Evolutionary conservation across 2,797 vertebrate genomes (phyloP), one percentile per base, ranked within the genome.

Genomic region (Emydoidea blandingii): DNA sequence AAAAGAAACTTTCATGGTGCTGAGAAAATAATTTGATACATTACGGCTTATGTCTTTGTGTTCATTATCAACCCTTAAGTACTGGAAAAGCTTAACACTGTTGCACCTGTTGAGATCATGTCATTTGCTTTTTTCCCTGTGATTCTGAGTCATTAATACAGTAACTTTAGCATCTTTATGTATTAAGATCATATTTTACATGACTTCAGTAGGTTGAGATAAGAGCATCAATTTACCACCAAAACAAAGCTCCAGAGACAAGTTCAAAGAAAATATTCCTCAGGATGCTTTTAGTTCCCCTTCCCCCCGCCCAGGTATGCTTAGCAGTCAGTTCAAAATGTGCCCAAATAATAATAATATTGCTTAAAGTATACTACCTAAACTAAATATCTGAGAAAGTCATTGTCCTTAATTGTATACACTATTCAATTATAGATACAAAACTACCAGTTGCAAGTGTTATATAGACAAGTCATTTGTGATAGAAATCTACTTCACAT

Each of bases 211-310:
- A 79, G 65, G 3, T 85, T 97, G 84, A 76, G 86, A 93, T 65
- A 78, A 82, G 49, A 88, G 80, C 59, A 80, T 88, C 29, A 47
- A 9, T 62, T 95, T 8, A 0, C 23, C 50, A 92, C 29, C 52
- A 90, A 95, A 94, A 93, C 50, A 96, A 96, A 95, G 15, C 94
- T 93, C 86, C n/a, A 80, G 85, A 94, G 87, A 93, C 53, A 11
- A 82, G 47, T 95, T 91, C 62, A 93, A 94, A 95, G 87, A 81
- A 95, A 56, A 34, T 78, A 47, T 0, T 16, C 8, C 37, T 94
- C 37, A 82, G 31, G 12, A 82, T 88, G 44, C 23, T 87, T 87
- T 87, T 85, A 15, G 23, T 37, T 47, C 47, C 47, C 47, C 47
- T 52, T 59, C 68, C 37, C 0, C 4, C 2, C 2, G 27, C 47